phyloP scores from a whole-genome alignment of 2,888 invertebrate genomes.

The Marasmarcha lunaedactyla region DNA sequence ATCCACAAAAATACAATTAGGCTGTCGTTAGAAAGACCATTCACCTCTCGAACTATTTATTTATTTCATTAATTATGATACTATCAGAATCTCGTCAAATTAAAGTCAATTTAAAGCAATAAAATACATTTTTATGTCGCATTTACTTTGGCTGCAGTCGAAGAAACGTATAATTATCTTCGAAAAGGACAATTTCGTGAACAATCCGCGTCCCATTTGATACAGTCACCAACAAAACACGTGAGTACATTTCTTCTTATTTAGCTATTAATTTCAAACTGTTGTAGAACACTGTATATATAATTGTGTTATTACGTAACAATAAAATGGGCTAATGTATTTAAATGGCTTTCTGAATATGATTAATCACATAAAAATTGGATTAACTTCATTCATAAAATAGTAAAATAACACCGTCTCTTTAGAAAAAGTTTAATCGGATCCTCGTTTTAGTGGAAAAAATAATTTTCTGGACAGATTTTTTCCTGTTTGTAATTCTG shows the following conservation, averaged over 20 bases:
- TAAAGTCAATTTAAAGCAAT: slow-evolving; percentile 62
- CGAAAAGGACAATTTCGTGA: slow-evolving; percentile 18
- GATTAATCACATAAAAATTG: no score
- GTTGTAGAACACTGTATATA: no score
- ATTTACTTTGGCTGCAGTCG: slow-evolving; percentile 62
- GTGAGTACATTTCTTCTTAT: slow-evolving; percentile 16
- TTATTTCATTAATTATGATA: slow-evolving; percentile 35
- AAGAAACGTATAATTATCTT: slow-evolving; percentile 46
- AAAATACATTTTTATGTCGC: slow-evolving; percentile 66
- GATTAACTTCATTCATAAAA: no score
- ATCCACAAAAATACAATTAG: no score
- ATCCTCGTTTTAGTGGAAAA: no score
- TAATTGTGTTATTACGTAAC: slow-evolving; percentile 9
- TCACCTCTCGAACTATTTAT: slow-evolving; percentile 32
- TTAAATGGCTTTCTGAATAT: no score
- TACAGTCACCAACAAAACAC: slow-evolving; percentile 13
- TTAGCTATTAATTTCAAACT: no score
- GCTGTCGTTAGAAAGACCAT: slow-evolving; percentile 22
- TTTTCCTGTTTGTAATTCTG: no score
- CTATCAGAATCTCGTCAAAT: slow-evolving; percentile 53
- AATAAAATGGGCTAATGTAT: no score
- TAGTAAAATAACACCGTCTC: no score
- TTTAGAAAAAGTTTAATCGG: no score
- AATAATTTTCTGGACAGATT: no score
- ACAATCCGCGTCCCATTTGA: slow-evolving; percentile 14